phyloP scores from a whole-genome alignment of 2,888 invertebrate genomes.

The Antheraea assamensis region DNA sequence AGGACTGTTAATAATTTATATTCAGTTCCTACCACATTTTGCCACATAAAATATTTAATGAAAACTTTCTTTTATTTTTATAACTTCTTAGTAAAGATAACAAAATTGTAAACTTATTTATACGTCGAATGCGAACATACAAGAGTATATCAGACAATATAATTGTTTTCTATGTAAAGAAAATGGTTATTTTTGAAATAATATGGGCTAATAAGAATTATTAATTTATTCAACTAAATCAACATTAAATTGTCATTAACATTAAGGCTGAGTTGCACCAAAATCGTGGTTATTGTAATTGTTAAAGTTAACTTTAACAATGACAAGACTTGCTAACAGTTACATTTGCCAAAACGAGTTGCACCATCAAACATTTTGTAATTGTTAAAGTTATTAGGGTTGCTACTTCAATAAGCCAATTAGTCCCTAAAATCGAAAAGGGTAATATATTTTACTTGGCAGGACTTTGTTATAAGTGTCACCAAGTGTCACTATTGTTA shows the following conservation, averaged over 20 bases:
- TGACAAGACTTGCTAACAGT: too few species aligned
- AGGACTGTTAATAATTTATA: not conserved
- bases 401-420: too few species aligned
- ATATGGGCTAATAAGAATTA: not conserved
- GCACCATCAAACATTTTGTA: too few species aligned
- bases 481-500: too few species aligned
- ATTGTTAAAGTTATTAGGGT: too few species aligned
- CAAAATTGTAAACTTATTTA: not conserved
- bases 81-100: not conserved
- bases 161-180: not conserved
- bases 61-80: not conserved
- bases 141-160: not conserved
- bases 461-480: too few species aligned
- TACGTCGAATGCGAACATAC: not conserved
- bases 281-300: too few species aligned
- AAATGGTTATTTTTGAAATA: not conserved
- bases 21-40: not conserved
- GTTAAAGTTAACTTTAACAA: too few species aligned
- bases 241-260: not conserved
- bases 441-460: too few species aligned
- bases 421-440: too few species aligned
- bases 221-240: not conserved
- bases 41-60: not conserved
- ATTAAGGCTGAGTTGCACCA: too few species aligned
- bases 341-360: too few species aligned